A percentile compares a stretch with the other conserved stretches of the same genome.
Conservation (phyloP, 2,888 invertebrate species). For the Bruchidius siliquastri region DNA sequence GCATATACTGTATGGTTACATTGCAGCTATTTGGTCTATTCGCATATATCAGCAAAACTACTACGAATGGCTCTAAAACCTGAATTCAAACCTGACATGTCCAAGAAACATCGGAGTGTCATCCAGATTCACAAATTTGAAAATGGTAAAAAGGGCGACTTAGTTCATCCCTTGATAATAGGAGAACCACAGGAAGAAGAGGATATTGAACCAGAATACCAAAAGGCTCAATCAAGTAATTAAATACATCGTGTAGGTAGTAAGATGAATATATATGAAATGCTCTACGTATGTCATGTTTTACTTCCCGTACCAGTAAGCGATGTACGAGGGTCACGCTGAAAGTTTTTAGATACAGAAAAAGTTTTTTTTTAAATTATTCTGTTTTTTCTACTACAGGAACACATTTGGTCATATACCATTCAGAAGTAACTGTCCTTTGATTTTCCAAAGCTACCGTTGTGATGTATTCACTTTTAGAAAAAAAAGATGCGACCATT, state of each 20-base stretch:
- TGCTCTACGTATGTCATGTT: constrained; percentile 28
- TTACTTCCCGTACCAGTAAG: no score
- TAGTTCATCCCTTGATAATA: constrained; percentile 16
- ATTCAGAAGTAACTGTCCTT: no score
- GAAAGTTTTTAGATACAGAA: no score
- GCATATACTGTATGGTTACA: background rate
- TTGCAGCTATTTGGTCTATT: constrained; percentile 33
- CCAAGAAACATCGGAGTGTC: constrained; percentile 17
- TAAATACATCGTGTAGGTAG: background rate
- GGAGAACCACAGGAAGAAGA: constrained; percentile 3
- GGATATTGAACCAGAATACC: background rate
- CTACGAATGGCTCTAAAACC: constrained; percentile 29
- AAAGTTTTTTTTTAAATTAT: no score
- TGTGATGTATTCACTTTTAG: no score
- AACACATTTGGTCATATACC: no score
- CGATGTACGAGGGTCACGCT: no score
- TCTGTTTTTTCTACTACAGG: no score
- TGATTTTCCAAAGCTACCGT: no score
- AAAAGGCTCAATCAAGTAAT: background rate
- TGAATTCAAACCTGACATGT: constrained; percentile 22
- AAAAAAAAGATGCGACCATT: no score
- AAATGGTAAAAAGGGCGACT: constrained; percentile 17
- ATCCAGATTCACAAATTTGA: constrained; percentile 24
- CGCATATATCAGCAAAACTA: constrained; percentile 30
- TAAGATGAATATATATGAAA: background rate